Evolutionary conservation across 2,888 invertebrate species (phyloP).

Genomic region (Netelia virgata): DNA sequence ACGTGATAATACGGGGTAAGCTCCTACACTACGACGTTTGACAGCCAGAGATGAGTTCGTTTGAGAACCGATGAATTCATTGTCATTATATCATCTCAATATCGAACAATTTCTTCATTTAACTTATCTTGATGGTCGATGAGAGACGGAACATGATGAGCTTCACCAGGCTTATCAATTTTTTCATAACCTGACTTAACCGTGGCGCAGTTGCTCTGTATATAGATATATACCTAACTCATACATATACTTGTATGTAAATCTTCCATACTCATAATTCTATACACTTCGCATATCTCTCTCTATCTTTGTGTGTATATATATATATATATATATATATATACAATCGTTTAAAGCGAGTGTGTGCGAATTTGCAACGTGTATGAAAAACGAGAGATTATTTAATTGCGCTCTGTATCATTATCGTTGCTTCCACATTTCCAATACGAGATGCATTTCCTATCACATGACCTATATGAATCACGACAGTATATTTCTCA

Average conservation of each 20-base stretch:
- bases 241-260: background rate
- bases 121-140: background rate
- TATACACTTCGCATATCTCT: background rate
- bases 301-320: background rate
- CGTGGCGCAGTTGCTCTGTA: background rate
- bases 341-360: background rate
- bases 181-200: background rate
- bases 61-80: too few relatives aligned
- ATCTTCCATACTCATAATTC: background rate
- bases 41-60: background rate
- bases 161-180: background rate
- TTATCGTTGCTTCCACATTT: background rate
- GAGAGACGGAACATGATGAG: background rate
- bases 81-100: too few relatives aligned
- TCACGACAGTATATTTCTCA: too few relatives aligned
- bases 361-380: background rate
- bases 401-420: slow-evolving; percentile 35
- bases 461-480: slow-evolving; percentile 37
- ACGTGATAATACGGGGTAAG: slow-evolving; percentile 14
- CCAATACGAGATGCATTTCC: background rate
- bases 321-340: background rate
- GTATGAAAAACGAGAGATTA: slow-evolving; percentile 18
- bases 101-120: too few relatives aligned
- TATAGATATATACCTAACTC: background rate
- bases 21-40: slow-evolving; percentile 21